A percentile compares a stretch with the other conserved stretches of the same genome.
These are phyloP conservation scores for Penaeus japonicus DNA, from an alignment of 1,140 invertebrate genomes.

Conservation along the genomic window DNA sequence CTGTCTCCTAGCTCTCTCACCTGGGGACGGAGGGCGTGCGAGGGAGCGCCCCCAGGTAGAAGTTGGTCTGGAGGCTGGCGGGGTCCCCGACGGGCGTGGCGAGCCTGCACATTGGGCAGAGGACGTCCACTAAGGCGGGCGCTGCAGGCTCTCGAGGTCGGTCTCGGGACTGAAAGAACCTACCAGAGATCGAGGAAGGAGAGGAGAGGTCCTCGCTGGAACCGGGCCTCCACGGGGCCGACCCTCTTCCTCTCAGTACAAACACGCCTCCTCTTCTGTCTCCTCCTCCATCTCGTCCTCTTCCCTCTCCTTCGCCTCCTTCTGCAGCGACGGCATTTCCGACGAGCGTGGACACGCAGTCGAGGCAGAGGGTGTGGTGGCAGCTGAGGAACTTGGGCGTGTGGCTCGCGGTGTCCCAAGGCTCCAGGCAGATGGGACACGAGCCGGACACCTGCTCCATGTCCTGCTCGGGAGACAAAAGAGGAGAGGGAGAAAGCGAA, in stretches of 20 bases:
- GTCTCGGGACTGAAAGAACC: too few species aligned
- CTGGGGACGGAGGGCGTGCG: neutral
- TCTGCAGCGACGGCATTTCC: neutral
- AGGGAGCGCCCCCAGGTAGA: constrained; percentile 30
- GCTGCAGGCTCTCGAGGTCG: neutral
- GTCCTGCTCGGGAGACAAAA: too few species aligned
- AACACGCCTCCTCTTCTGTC: too few species aligned
- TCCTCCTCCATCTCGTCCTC: too few species aligned
- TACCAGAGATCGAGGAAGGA: too few species aligned
- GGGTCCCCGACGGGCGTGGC: constrained; percentile 16
- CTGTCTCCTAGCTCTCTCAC: neutral
- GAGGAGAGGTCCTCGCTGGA: too few species aligned
- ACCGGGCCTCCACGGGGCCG: too few species aligned
- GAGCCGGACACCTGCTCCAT: too few species aligned
- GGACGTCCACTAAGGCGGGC: neutral
- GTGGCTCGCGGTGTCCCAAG: constrained; percentile 10
- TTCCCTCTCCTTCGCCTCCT: neutral
- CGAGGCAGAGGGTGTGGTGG: constrained; percentile 37
- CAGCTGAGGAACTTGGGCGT: constrained; percentile 41
- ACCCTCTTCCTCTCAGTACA: too few species aligned
- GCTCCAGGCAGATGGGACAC: constrained; percentile 37
- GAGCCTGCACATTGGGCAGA: constrained; percentile 32
- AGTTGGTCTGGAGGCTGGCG: constrained; percentile 35
- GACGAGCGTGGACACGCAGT: constrained; percentile 2
- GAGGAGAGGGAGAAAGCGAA: too few species aligned